Base-by-base conservation (phyloP, 2,888 invertebrate genomes). In the Diloba caeruleocephala region DNA sequence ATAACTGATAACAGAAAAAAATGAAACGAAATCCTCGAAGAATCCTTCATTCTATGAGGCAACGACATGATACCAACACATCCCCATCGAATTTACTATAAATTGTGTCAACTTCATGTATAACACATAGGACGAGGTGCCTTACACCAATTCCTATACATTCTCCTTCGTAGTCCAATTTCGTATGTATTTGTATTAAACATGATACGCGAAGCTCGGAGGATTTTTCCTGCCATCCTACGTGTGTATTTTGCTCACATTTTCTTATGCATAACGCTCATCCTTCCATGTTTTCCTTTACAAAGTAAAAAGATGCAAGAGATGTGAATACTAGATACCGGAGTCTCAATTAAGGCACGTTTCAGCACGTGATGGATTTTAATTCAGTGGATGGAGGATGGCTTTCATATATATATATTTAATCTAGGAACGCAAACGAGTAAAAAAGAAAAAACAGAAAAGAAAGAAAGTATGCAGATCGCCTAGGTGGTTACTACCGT, bases 151-250 rank as follows among this genome's bases (percentile, higher is more conserved):
- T 45, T 45, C 28, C 29, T 34, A 39, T 26, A 44, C 43, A 31
- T 21, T 15, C 56, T 26, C 36, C 39, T 41, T 25, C 14, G 34
- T 33, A 13, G 17, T 43, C 44, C 46, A 57, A 64, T 45, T 45
- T 56, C 6, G 21, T 12, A 31, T 31, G 29, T 32, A 39, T 57
- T 39, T 56, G 39, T 41, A 31, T 64, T 34, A 64, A 63, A 58
- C 57, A 58, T 64, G 34, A 55, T 14, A 17, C 29, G 26, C 5
- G 12, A 5, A 13, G 33, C 21, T 12, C 1, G 8, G 14, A 37
- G 17, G 55, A 53, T 41, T 32, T 62, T 13, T 9, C 12, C 29
- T n/a, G 39, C n/a, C 4, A 38, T 13, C 38, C 9, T 6, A 13
- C 19, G 14, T 13, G 13, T 6, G 26, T 31, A 10, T 42, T 33